These are phyloP conservation scores for Elaphurus davidianus DNA, from an alignment of 2,113 vertebrate species.

Conservation along the genomic window DNA sequence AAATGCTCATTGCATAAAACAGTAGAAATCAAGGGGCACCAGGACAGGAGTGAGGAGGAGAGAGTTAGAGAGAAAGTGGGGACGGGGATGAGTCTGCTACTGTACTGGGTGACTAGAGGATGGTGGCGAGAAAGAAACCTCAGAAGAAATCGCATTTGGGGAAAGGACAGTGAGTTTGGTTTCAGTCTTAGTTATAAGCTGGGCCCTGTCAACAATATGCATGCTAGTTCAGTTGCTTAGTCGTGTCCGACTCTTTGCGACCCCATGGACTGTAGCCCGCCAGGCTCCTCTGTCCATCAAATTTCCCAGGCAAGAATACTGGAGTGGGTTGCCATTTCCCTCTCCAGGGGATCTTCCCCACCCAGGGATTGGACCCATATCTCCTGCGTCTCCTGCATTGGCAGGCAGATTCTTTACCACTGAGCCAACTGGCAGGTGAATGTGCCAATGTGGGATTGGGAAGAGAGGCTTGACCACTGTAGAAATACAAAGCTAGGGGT, in stretches of 20 bases:
- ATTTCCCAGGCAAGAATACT: not conserved
- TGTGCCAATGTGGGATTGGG: not conserved
- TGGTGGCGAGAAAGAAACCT: not conserved
- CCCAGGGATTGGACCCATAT: not conserved
- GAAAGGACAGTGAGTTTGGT: not conserved
- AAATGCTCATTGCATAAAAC: not conserved
- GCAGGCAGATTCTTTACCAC: not conserved
- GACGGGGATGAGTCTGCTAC: not conserved
- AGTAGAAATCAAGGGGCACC: not conserved
- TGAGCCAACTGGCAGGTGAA: not conserved
- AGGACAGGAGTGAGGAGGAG: not conserved
- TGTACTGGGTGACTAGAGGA: too few species aligned
- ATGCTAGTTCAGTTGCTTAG: not conserved
- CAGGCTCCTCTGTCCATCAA: not conserved
- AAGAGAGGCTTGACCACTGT: not conserved
- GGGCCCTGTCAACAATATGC: not conserved
- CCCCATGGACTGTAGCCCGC: not conserved
- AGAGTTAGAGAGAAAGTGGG: not conserved
- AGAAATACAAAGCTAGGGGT: not conserved
- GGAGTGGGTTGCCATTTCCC: not conserved
- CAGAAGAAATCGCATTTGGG: accelerated
- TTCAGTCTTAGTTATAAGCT: not conserved
- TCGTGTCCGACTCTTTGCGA: accelerated
- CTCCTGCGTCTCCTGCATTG: not conserved
- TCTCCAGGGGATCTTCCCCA: not conserved